Evolutionary conservation across 2,888 invertebrate genomes (phyloP), one percentile per base, ranked within the genome.

Genomic region (Drosophila acutilabella): DNA sequence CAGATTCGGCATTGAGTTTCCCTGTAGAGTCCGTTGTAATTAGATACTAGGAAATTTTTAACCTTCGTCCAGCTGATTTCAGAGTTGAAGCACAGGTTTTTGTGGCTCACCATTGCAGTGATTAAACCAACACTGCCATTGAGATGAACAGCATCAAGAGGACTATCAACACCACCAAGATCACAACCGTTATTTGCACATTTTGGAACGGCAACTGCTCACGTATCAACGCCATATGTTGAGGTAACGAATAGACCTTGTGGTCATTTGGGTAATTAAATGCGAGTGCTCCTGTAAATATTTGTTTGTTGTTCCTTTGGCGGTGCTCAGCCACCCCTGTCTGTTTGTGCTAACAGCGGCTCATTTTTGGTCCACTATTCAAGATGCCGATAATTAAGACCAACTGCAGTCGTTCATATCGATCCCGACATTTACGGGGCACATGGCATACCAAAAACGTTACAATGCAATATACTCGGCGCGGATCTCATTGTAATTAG

Each of bases 231-330:
- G 70, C 80, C 79, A 79, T 77, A 80, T 79, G 78, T 57, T 44
- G 36, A 26, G 33, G 57, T 20, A 13, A 20, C 11, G 50, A 16
- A 40, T 18, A 36, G 13, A 36, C 42, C 40, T 56, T 60, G 61
- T 47, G 75, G 79, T 61, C 75, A 78, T 53, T 65, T 47, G 40
- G 54, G 61, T 67, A 69, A 85, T 81, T 81, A 74, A 81, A 47
- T 71, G 75, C 60, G 65, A 75, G 67, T 81, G 75, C 44, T 48
- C 20, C 64, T 66, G 69, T 81, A 82, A 82, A 88, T 82, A 81
- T 82, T 82, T 85, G 70, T 71, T 68, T 59, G 72, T 67, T 64
- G 41, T 41, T 41, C 65, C 58, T 86, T 80, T 76, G 75, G 68
- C 85, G 78, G 81, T 60, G 18, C 33, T 58, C 80, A 76, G 77